Evolutionary conservation across 2,113 vertebrate species (phyloP), one percentile per base, ranked within the genome.

Genomic region (Cathartes aura): DNA sequence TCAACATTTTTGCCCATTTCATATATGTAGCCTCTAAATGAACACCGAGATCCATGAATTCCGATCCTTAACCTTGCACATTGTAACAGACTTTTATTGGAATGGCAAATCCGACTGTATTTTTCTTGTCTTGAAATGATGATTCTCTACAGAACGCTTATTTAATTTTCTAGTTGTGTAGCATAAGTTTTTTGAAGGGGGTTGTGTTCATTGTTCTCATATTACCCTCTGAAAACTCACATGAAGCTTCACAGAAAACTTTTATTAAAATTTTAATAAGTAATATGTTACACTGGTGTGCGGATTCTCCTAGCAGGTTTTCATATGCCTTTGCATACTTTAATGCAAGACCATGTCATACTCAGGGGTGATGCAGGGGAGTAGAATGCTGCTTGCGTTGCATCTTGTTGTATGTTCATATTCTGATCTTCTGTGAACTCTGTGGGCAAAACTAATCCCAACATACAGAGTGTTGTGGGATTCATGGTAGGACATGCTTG

Each of bases 391-490:
- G 42, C 68, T 93, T 85, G 42, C 5, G 3, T 74, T 94, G 50
- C 50, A n/a, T 24, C n/a, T 29, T 30, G 4, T 36, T 62, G 29
- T 15, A 29, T 59, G n/a, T 50, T 90, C 0, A 0, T 75, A 21
- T 75, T 90, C 73, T 82, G 60, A 56, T 55, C 53, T 68, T 76
- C 62, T 80, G 27, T 66, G 58, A 73, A 26, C 16, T 83, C 55
- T 45, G 50, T 55, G 56, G 56, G 82, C 60, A 91, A 89, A 88
- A 79, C 47, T 91, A 91, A 90, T 91, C 53, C 70, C 43, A 56
- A 14, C 53, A 6, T 62, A 7, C 12, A 42, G 52, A 29, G 20
- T 23, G 38, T 76, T 76, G 22, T 70, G 74, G 74, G 45, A 58
- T 92, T 84, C 50, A 2, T 86, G 66, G 82, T 29, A 76, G 58